A percentile compares a stretch with the other conserved stretches of the same genome.
Evolutionary conservation across 2,888 invertebrate species (phyloP).

Genomic region (Phortica magna): DNA sequence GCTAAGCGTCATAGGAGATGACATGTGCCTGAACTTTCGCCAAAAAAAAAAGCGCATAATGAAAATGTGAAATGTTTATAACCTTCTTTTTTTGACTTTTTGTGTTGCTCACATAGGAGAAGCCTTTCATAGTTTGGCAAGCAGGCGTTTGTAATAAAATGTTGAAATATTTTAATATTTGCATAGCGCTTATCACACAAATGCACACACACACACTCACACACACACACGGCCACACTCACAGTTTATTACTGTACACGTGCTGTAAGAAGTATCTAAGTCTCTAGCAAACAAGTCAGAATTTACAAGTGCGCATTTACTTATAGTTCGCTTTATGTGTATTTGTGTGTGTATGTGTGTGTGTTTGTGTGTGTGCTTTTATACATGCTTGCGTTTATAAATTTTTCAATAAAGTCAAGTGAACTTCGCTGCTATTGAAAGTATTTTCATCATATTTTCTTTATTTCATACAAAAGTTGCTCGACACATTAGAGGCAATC

Average conservation of each 20-base stretch:
- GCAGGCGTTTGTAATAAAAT: neutral
- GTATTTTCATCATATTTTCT: neutral
- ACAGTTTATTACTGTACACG: neutral
- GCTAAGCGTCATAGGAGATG: neutral
- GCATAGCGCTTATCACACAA: neutral
- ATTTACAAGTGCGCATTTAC: neutral
- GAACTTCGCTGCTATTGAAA: neutral
- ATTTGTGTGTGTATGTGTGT: neutral
- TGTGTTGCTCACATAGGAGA: neutral
- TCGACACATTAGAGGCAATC: neutral
- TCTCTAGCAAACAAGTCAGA: neutral
- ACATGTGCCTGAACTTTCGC: neutral
- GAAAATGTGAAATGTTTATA: neutral
- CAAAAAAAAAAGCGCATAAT: neutral
- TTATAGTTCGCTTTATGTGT: neutral
- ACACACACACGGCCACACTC: no score
- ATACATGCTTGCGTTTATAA: neutral
- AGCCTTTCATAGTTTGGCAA: neutral
- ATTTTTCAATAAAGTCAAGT: neutral
- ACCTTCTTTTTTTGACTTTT: no score
- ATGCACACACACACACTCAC: neutral
- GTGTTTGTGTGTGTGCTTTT: neutral
- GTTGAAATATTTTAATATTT: constrained; percentile 9
- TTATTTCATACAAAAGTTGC: neutral
- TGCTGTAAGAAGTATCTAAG: neutral